Evolutionary conservation across 2,113 vertebrate species (phyloP).

Genomic region (Gymnocephalus cernua): DNA sequence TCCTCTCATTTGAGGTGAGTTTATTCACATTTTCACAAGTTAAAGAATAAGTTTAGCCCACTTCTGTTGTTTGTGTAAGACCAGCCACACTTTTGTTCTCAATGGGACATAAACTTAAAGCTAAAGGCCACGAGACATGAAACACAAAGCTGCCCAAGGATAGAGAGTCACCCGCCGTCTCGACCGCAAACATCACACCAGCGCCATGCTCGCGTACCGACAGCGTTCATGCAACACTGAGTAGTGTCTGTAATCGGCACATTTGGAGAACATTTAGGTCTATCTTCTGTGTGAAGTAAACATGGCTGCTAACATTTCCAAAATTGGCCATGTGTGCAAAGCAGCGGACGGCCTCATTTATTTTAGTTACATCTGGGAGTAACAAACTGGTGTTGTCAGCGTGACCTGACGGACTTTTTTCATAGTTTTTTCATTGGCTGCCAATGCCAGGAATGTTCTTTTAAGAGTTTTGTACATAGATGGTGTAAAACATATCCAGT

Average conservation of each 20-base stretch:
- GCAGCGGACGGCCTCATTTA: slow-evolving; percentile 32
- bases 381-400: slow-evolving; percentile 26
- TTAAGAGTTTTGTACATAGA: slow-evolving; percentile 2
- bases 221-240: too few relatives aligned
- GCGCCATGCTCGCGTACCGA: too few relatives aligned
- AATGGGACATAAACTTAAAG: slow-evolving; percentile 1
- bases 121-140: background rate
- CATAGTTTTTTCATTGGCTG: slow-evolving; percentile 15
- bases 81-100: background rate
- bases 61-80: background rate
- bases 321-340: slow-evolving; percentile 66
- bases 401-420: slow-evolving; percentile 13
- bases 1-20: slow-evolving; percentile 69
- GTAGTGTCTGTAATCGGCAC: background rate
- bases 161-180: background rate
- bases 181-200: too few relatives aligned
- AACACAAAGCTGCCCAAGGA: background rate
- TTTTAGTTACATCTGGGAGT: slow-evolving; percentile 32
- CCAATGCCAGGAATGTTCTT: slow-evolving; percentile 29
- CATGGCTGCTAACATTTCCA: slow-evolving; percentile 61
- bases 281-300: slow-evolving; percentile 60
- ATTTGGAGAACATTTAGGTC: slow-evolving; percentile 44
- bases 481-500: slow-evolving; percentile 48
- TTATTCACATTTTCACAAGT: slow-evolving; percentile 4
- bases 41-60: background rate